Conservation (phyloP, 2,888 invertebrate species). For the Drosophila histrio region DNA sequence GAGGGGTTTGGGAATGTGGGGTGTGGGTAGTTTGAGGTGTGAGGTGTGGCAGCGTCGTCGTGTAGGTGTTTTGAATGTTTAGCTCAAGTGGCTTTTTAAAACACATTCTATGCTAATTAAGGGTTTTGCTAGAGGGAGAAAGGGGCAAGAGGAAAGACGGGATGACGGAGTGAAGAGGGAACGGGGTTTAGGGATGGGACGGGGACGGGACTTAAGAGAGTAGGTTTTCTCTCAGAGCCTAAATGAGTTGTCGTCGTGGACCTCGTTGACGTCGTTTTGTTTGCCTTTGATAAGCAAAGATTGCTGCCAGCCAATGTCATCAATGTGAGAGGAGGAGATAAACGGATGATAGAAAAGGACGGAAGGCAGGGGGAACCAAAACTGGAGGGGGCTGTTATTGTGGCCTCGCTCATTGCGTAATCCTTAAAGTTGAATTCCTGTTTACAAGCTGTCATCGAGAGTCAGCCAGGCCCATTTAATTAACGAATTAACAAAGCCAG, state of each 20-base stretch:
- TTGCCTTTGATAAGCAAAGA: conserved; percentile 72
- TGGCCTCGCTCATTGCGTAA: conserved; percentile 63
- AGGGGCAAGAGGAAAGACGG: background rate
- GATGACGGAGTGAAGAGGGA: background rate
- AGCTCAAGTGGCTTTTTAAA: conserved; percentile 79
- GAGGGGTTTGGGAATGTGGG: background rate
- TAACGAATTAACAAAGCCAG: conserved; percentile 79
- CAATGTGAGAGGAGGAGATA: conserved; percentile 49
- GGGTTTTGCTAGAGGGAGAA: conserved; percentile 45
- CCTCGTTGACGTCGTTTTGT: conserved; percentile 59
- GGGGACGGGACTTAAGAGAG: background rate
- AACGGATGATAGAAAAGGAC: background rate
- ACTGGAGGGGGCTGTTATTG: conserved; percentile 23
- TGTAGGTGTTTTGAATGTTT: conserved; percentile 79
- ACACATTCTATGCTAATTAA: conserved; percentile 79
- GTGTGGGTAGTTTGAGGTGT: background rate
- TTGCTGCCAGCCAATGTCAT: conserved; percentile 72
- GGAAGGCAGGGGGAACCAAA: too few species aligned
- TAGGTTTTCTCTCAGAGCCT: conserved; percentile 18
- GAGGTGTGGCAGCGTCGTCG: conserved; percentile 21
- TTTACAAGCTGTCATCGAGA: conserved; percentile 72
- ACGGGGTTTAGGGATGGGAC: background rate
- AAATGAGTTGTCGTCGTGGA: conserved; percentile 72
- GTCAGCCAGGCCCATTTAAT: conserved; percentile 70
- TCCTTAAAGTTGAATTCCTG: conserved; percentile 72